phyloP scores from a whole-genome alignment of 2,888 invertebrate genomes.

The Eubasilissa splendida region DNA sequence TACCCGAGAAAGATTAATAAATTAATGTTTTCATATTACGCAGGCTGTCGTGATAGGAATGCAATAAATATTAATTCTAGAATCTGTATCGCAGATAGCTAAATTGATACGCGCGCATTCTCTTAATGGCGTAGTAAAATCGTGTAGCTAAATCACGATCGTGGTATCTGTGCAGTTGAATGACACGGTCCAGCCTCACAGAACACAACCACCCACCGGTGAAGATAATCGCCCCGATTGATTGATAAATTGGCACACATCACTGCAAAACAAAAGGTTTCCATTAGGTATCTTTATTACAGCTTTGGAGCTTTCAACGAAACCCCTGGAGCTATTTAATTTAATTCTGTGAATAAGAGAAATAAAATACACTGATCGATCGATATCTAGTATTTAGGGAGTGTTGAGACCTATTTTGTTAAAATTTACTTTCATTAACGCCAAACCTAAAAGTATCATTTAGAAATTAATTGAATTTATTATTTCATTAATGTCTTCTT shows the following conservation, averaged over 20 bases:
- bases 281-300: background rate
- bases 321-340: background rate
- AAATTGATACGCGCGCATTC: conserved; percentile 26
- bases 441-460: too few relatives aligned
- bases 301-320: background rate
- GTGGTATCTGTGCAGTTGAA: conserved; percentile 34
- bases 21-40: background rate
- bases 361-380: background rate
- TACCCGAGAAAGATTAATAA: too few relatives aligned
- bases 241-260: conserved; percentile 45
- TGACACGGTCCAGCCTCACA: conserved; percentile 13
- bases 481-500: too few relatives aligned
- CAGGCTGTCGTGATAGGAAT: background rate
- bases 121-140: conserved; percentile 29
- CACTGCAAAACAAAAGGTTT: conserved; percentile 35
- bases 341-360: background rate
- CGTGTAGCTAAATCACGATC: conserved; percentile 40
- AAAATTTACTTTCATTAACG: too few relatives aligned
- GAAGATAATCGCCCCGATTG: conserved; percentile 27
- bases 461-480: too few relatives aligned
- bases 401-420: too few relatives aligned
- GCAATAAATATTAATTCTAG: background rate
- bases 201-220: background rate
- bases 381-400: background rate
- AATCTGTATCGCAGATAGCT: conserved; percentile 14